Percentiles rank a stretch among this genome's conserved stretches.
These are phyloP conservation scores for Siphamia tubifer DNA, from an alignment of 2,113 vertebrate species.

Conservation along the genomic window DNA sequence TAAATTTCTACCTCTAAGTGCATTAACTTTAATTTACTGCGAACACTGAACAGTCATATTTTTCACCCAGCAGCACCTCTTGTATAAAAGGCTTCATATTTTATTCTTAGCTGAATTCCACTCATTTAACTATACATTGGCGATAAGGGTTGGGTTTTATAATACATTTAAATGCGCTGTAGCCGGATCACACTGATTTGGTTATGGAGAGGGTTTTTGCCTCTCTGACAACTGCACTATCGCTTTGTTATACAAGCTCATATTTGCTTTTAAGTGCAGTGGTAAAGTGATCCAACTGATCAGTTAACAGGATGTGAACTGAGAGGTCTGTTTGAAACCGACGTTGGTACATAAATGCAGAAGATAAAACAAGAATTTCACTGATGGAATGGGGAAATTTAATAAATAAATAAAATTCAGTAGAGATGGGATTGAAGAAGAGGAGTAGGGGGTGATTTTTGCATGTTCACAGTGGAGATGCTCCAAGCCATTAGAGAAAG, in stretches of 20 bases:
- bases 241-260: neutral
- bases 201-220: conserved; percentile 34
- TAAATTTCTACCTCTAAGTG: no score
- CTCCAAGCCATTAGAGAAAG: no score
- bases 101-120: conserved; percentile 8
- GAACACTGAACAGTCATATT: no score
- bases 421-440: no score
- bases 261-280: conserved; percentile 5
- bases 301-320: neutral
- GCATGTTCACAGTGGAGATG: no score
- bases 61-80: no score
- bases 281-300: conserved; percentile 29
- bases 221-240: neutral
- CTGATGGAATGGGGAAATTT: no score
- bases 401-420: no score
- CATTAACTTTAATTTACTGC: no score
- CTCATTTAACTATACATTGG: neutral
- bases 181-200: conserved; percentile 19
- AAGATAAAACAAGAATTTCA: neutral
- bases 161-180: conserved; percentile 13
- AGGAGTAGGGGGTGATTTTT: no score
- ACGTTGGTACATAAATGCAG: neutral
- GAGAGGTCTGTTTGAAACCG: neutral
- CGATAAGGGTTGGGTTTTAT: conserved; percentile 1
- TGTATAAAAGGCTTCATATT: neutral